These are phyloP conservation scores for Axea sp. DNA, from an alignment of 2,888 invertebrate genomes.

Conservation along the genomic window DNA sequence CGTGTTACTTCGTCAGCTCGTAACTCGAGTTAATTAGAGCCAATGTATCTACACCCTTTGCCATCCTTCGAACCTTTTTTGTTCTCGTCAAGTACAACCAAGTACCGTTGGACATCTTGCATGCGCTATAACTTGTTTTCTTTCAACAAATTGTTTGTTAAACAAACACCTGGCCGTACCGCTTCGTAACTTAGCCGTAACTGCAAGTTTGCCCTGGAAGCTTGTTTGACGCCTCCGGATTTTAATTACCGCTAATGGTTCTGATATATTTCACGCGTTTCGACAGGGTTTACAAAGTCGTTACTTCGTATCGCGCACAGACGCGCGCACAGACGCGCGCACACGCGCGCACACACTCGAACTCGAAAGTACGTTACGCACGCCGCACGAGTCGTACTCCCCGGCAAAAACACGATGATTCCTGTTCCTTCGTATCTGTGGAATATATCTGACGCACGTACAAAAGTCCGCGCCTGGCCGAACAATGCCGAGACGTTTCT, in stretches of 20 bases:
- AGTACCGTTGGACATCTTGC: not conserved
- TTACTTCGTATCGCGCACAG: slow-evolving; percentile 19
- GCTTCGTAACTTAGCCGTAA: no score
- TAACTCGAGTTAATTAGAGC: slow-evolving; percentile 71
- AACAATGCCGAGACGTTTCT: no score
- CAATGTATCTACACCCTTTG: slow-evolving; percentile 58
- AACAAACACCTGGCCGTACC: no score
- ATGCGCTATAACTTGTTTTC: no score
- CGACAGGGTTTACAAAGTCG: slow-evolving; percentile 35
- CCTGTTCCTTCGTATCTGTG: slow-evolving; percentile 31
- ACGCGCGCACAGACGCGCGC: no score
- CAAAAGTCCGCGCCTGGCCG: slow-evolving; percentile 11
- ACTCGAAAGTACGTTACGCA: slow-evolving; percentile 26
- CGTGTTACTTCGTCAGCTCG: no score
- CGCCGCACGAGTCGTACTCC: slow-evolving; percentile 29
- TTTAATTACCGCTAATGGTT: slow-evolving; percentile 48
- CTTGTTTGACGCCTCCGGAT: no score
- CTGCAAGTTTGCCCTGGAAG: no score
- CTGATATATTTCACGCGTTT: slow-evolving; percentile 42
- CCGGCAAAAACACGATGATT: slow-evolving; percentile 50
- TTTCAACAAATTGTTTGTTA: no score
- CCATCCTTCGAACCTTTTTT: not conserved
- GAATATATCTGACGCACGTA: slow-evolving; percentile 36
- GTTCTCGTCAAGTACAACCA: not conserved
- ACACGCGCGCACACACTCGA: no score